These are phyloP conservation scores for Xenops minutus DNA, from an alignment of 2,797 vertebrate species.

Conservation along the genomic window DNA sequence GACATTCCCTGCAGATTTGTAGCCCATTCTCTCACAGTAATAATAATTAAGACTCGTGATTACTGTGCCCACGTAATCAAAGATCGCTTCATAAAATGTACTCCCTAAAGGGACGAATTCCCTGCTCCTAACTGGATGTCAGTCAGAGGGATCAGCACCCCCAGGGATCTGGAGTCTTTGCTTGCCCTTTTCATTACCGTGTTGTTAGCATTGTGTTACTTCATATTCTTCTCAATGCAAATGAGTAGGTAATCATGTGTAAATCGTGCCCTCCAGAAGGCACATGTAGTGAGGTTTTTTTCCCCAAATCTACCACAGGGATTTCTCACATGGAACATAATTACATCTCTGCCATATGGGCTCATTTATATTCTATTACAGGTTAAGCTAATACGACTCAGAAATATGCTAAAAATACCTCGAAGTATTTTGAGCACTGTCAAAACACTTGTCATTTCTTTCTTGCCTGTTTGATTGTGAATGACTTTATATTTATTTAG, in stretches of 20 bases:
- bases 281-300: slow-evolving; percentile 72
- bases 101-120: slow-evolving; percentile 68
- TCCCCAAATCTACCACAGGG: slow-evolving; percentile 75
- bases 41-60: slow-evolving; percentile 84
- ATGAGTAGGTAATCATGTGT: slow-evolving; percentile 78
- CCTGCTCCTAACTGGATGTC: slow-evolving; percentile 77
- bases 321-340: slow-evolving; percentile 80
- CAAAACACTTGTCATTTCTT: slow-evolving; percentile 77
- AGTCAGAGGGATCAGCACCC: slow-evolving; percentile 76
- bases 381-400: slow-evolving; percentile 84
- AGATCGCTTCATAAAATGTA: slow-evolving; percentile 77
- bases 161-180: slow-evolving; percentile 69
- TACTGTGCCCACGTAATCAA: slow-evolving; percentile 83
- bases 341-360: slow-evolving; percentile 83
- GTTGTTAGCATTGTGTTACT: slow-evolving; percentile 78
- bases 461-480: slow-evolving; percentile 70
- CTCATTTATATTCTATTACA: slow-evolving; percentile 86
- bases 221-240: slow-evolving; percentile 79
- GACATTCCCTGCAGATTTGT: slow-evolving; percentile 75
- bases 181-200: slow-evolving; percentile 75
- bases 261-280: slow-evolving; percentile 80
- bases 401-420: slow-evolving; percentile 82
- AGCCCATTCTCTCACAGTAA: slow-evolving; percentile 79
- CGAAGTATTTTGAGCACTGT: slow-evolving; percentile 76
- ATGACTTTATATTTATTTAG: slow-evolving; percentile 73